Evolutionary conservation across 1,140 invertebrate genomes (phyloP), one percentile per base, ranked within the genome.

Genomic region (Solenopsis invicta): DNA sequence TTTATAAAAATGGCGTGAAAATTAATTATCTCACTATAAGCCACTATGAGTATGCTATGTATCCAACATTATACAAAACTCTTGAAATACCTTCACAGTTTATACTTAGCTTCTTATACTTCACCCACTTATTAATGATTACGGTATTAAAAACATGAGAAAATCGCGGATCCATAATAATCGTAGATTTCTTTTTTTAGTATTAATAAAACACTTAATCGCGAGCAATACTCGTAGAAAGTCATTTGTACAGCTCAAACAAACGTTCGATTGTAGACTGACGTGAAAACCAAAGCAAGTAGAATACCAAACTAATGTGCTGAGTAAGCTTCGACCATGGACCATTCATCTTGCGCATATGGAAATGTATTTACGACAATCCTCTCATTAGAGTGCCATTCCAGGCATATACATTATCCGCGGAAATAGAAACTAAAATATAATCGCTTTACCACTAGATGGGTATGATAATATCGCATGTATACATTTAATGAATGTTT

Each of bases 241-340:
- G 12, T 48, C 24, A n/a, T 59, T 82, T 48, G 18, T 59, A 59
- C n/a, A 61, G 52, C 8, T 82, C 54, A 2, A 13, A 48, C 41
- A 50, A 61, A 82, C 52, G 78, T 59, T 72, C 18, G 21, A 12
- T 29, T n/a, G 54, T 74, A 90, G 61, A 88, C 76, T 87, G 74
- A 64, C 10, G 56, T 29, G 5, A 76, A 50, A 78, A 91, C 66
- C 50, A 54, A 86, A 37, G n/a, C 66, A 61, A 81, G 5, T 59
- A 59, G 18, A 50, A 61, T 61, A 34, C 8, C 67, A 66, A 74
- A 86, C 74, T 34, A 62, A 71, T 71, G 45, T 56, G 87, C 86
- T 91, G 89, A 91, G 62, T 90, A 90, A 91, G 84, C 77, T n/a
- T 18, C 24, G 62, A 85, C 66, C 64, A 71, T 56, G 66, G 13